Evolutionary conservation across 2,888 invertebrate species (phyloP), one percentile per base, ranked within the genome.

Genomic region (Rapana venosa): DNA sequence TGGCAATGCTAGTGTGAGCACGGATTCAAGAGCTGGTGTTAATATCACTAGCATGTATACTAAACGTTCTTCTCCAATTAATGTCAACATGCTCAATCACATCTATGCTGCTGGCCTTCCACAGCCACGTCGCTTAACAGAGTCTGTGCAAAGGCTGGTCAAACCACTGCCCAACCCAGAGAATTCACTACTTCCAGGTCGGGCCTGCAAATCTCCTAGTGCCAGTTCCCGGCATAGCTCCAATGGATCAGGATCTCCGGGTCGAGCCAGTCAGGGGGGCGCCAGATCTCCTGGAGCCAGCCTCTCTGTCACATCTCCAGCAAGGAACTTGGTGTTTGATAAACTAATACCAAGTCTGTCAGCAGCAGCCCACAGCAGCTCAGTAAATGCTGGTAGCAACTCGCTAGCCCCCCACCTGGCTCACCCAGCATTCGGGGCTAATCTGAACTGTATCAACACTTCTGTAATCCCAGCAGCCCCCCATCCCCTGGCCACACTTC

Each of bases 91-190:
- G 91, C 92, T 93, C 90, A 94, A 93, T 89, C 94, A 94, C 92
- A 93, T 93, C 56, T 94, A 93, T 91, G 93, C 94, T 90, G 93
- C 94, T 36, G 94, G 93, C 26, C 91, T 95, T 88, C 95, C 95
- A 83, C 92, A 94, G 47, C 94, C 95, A 61, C 93, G 94, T 85
- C 92, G 94, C 88, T 92, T 95, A 47, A 95, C 95, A 84, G 95
- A 95, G 90, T 95, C 95, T 84, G 94, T 95, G 87, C 95, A 95
- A 92, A 94, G 94, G 91, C 90, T 95, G 81, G 94, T 95, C 81
- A 94, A 94, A 89, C 94, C 95, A 32, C 91, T 94, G 77, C 92
- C 92, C 35, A 90, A 91, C 32, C 88, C 90, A 26, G 92, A 92
- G 56, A 87, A 70, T 22, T 81, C 88, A 26, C 88, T 91, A 77